Evolutionary conservation across 1,140 invertebrate genomes (phyloP), one percentile per base, ranked within the genome.

Genomic region (Apolygus lucorum): DNA sequence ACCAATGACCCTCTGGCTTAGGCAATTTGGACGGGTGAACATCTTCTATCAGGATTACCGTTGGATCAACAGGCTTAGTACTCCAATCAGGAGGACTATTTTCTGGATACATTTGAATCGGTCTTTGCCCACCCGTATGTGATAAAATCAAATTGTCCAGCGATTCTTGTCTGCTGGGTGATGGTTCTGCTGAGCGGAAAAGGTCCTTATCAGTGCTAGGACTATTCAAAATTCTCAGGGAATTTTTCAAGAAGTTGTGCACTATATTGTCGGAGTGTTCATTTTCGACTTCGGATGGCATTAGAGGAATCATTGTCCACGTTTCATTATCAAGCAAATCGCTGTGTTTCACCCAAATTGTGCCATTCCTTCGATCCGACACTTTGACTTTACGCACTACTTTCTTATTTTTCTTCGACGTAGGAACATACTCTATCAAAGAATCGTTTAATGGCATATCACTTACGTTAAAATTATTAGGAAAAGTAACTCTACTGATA

Each of bases 21-120:
- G 73, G 73, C 21, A 74, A 65, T 26, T 69, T 62, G 17, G 68
- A 62, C 21, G 70, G 70, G 52, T 72, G 69, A 52, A 71, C 68
- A 65, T 74, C 73, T 71, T 74, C 69, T 22, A 74, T 66, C n/a
- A 74, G 34, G 27, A 72, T 73, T 11, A 74, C 69, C 63, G 68
- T 54, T n/a, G 71, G 66, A 21, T 42, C 52, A 14, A 8, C 22
- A 22, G 34, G 69, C 29, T 24, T 54, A 22, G 34, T 28, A n/a
- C 22, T 1, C 52, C 63, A 70, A 54, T 63, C 68, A 14, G 29
- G 63, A 25, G 63, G 70, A 4, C 28, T 70, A 21, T 25, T 52
- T 28, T 52, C 49, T 13, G 64, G 71, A 66, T 52, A 68, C 28
- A 13, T 63, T n/a, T 52, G 71, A 59, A 63, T 70, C 28, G 25